These are phyloP conservation scores for Ridgeia piscesae DNA, from an alignment of 1,140 invertebrate species.

Conservation along the genomic window DNA sequence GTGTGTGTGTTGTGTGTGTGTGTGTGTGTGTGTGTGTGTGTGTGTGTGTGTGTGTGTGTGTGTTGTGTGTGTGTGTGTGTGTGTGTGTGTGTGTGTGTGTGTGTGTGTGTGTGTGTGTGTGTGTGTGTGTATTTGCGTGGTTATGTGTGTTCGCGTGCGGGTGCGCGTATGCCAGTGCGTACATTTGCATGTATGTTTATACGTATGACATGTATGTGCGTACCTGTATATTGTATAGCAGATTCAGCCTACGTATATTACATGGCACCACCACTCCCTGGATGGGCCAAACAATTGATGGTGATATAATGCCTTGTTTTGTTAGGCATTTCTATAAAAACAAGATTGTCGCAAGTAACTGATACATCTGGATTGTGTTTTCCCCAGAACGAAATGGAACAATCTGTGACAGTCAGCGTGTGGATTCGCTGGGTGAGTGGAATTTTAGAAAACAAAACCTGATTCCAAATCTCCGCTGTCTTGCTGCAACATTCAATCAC, in stretches of 20 bases:
- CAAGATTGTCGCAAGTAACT: too few species aligned
- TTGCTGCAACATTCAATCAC: too few species aligned
- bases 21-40: constrained; percentile 23
- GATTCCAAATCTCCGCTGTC: too few species aligned
- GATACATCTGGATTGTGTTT: background rate
- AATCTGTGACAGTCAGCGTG: background rate
- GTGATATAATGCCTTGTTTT: too few species aligned
- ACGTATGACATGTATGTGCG: background rate
- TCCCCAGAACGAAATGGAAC: background rate
- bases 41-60: constrained; percentile 28
- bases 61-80: background rate
- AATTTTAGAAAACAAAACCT: too few species aligned
- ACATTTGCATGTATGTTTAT: background rate
- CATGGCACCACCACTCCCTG: too few species aligned
- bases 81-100: background rate
- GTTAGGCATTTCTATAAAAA: too few species aligned
- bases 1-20: too few species aligned
- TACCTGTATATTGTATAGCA: background rate
- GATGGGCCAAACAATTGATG: too few species aligned
- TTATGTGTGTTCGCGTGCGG: background rate
- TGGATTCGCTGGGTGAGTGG: background rate
- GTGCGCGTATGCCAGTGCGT: background rate
- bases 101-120: background rate
- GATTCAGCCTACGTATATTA: too few species aligned
- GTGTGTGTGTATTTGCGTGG: background rate